Evolutionary conservation across 2,113 vertebrate genomes (phyloP), one percentile per base, ranked within the genome.

Genomic region (Ochotona curzoniae): DNA sequence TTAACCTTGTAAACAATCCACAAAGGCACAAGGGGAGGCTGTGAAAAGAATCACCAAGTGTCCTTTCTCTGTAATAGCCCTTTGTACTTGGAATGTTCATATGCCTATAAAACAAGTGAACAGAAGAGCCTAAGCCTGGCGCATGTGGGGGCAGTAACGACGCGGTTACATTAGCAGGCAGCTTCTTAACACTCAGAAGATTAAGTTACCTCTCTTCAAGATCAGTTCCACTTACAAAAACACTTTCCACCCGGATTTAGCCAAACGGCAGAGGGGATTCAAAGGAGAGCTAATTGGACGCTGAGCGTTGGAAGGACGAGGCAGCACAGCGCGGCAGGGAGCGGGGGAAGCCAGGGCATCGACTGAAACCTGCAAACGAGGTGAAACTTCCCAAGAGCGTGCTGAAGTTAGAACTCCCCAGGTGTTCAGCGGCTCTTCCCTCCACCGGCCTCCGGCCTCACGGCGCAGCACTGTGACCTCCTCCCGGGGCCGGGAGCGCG

Each of bases 1-100:
- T 1, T 83, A 93, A 86, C 38, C 87, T 67, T 81, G 78, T 88
- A 75, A 88, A 93, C 87, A 86, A n/a, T 9, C 81, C 69, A 8
- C 28, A 25, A 63, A 80, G 35, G 66, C 49, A 30, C 81, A 63
- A 83, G 67, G 57, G 81, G 51, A 51, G 25, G 1, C 38, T 91
- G 74, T 49, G 54, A 26, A 44, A 75, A 80, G 86, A 82, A 32
- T n/a, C 76, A 17, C 86, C 80, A 74, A 95, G 79, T 15, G 83
- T 86, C 83, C 90, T 96, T 82, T 90, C 74, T 69, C 3, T 12
- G 81, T 10, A 75, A 38, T 11, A 63, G 84, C 64, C 60, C 60
- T 94, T 91, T 71, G 91, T 87, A 28, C 66, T 87, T 49, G 28
- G 73, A 83, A 91, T 60, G 89, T 71, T 82, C 83, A 0, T 38